phyloP scores from a whole-genome alignment of 2,113 vertebrate genomes.

The Pyrgilauda ruficollis region DNA sequence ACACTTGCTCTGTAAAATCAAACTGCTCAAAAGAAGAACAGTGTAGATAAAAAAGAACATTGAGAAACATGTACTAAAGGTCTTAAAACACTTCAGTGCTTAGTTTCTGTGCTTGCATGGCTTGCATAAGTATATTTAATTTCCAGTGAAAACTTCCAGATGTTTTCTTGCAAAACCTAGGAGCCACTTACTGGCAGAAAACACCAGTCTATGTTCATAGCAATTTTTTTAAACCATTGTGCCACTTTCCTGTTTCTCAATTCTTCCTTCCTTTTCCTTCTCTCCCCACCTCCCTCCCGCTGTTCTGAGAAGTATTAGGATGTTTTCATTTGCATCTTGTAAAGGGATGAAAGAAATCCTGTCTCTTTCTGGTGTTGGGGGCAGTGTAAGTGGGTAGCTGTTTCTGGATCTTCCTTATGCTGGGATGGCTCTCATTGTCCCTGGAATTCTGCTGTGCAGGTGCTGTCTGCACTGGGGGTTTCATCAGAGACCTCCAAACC shows the following conservation, averaged over 20 bases:
- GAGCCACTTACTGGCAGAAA: not conserved
- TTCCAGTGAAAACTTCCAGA: not conserved
- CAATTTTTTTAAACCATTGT: not conserved
- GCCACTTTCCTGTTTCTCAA: slow-evolving; percentile 32
- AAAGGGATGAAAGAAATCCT: not conserved
- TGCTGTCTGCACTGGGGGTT: not conserved
- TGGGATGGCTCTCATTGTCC: not conserved
- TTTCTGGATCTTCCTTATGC: accelerated
- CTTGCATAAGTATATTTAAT: not conserved
- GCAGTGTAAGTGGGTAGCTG: not conserved
- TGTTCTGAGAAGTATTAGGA: not conserved
- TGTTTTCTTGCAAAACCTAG: not conserved
- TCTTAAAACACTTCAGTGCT: not conserved
- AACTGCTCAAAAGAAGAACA: not conserved
- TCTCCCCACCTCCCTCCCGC: not conserved
- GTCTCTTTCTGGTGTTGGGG: not conserved
- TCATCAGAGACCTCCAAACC: not conserved
- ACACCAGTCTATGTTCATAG: not conserved
- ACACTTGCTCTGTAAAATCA: not conserved
- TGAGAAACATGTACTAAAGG: not conserved
- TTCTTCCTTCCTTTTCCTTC: slow-evolving; percentile 19
- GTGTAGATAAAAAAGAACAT: not conserved
- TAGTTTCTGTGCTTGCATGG: not conserved
- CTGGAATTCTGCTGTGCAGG: not conserved
- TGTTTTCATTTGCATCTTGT: not conserved